Percentiles rank a stretch among this genome's conserved stretches.
These are phyloP conservation scores for Rhyzopertha dominica DNA, from an alignment of 1,140 invertebrate species.

Conservation along the genomic window DNA sequence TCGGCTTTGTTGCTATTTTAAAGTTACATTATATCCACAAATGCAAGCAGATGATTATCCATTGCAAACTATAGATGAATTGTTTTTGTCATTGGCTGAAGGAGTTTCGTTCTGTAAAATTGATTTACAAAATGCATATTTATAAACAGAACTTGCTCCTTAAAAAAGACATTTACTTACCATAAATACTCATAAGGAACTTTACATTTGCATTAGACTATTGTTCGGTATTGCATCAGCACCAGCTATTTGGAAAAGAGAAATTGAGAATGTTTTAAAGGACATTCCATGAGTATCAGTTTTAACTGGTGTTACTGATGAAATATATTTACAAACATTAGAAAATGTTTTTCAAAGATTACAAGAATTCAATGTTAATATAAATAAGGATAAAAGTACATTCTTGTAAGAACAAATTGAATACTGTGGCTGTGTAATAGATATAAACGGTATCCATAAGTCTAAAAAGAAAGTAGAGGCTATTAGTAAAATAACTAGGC, in stretches of 20 bases:
- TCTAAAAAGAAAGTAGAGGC: conserved; percentile 1
- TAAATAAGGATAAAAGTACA: conserved; percentile 4
- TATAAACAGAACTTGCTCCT: conserved; percentile 11
- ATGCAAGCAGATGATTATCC: conserved; percentile 28
- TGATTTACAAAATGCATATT: conserved; percentile 16
- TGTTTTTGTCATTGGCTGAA: conserved; percentile 13
- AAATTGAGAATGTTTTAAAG: no score
- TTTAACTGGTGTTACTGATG: neutral
- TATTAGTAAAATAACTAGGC: no score
- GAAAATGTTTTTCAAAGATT: conserved; percentile 4
- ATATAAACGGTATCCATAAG: no score
- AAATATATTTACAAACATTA: neutral
- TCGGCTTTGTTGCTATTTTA: conserved; percentile 46
- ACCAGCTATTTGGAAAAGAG: no score
- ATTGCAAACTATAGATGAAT: conserved; percentile 17
- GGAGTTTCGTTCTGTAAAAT: conserved; percentile 17
- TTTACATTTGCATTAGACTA: conserved; percentile 5
- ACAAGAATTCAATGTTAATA: conserved; percentile 1
- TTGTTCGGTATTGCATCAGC: no score
- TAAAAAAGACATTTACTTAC: conserved; percentile 12
- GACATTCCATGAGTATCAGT: neutral
- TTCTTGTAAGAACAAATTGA: conserved; percentile 1
- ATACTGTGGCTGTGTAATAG: no score
- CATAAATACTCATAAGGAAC: conserved; percentile 6
- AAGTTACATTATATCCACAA: conserved; percentile 36